Conservation (phyloP, 2,888 invertebrate genomes). For the Pollenia labialis region DNA sequence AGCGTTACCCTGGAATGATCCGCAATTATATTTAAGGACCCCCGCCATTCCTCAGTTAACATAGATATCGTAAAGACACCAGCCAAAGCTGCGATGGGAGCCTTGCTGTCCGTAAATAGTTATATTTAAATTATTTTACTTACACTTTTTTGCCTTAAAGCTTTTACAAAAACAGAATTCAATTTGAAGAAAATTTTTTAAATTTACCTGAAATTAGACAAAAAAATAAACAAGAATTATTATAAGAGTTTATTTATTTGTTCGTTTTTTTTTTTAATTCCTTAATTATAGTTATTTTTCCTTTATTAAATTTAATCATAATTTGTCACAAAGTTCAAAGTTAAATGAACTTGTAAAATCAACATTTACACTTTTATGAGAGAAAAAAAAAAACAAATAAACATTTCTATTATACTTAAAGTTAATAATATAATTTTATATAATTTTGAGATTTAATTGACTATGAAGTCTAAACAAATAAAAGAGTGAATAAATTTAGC, state of each 20-base stretch:
- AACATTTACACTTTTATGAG: conserved; percentile 18
- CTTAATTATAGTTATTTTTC: not conserved
- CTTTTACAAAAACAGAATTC: too few relatives aligned
- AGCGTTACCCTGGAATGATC: too few relatives aligned
- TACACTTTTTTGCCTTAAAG: too few relatives aligned
- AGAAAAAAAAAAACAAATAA: not conserved
- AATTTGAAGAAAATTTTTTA: too few relatives aligned
- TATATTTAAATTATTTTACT: too few relatives aligned
- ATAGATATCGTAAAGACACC: too few relatives aligned
- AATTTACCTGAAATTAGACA: conserved; percentile 40
- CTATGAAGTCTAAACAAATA: conserved; percentile 39
- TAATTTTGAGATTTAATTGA: conserved; percentile 59
- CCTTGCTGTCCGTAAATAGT: too few relatives aligned
- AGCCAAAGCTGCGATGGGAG: too few relatives aligned
- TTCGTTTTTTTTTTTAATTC: not conserved
- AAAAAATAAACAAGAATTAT: not conserved
- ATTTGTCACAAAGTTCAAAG: conserved; percentile 38
- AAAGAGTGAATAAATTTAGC: not conserved
- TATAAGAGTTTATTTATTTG: too few relatives aligned
- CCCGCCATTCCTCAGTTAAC: too few relatives aligned
- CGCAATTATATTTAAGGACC: too few relatives aligned
- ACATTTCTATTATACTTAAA: conserved; percentile 18
- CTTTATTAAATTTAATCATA: not conserved
- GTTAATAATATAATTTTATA: conserved; percentile 51
- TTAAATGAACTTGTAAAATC: conserved; percentile 59